A percentile compares a stretch with the other conserved stretches of the same genome.
Conservation (phyloP, 2,797 vertebrate species). For the Sebastes wilsoni region DNA sequence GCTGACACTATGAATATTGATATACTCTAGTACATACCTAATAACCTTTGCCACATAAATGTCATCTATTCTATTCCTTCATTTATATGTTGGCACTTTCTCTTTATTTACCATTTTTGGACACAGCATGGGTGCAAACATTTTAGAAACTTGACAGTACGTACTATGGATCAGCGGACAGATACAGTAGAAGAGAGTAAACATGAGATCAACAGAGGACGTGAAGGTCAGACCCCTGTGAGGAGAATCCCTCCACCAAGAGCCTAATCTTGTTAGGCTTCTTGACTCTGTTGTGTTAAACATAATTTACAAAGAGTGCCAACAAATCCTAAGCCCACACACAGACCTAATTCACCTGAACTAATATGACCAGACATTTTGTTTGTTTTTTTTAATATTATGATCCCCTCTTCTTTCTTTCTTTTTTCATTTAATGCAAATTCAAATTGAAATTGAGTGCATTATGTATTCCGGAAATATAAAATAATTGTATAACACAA, state of each 20-base stretch:
- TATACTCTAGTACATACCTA: not conserved
- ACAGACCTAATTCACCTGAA: not conserved
- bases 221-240: not conserved
- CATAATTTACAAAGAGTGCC: not conserved
- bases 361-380: not conserved
- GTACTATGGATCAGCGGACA: too few species aligned
- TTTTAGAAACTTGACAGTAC: not conserved
- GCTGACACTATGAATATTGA: not conserved
- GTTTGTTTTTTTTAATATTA: not conserved
- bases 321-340: not conserved
- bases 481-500: not conserved
- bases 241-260: not conserved
- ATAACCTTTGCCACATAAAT: not conserved
- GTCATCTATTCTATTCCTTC: not conserved
- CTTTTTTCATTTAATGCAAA: not conserved
- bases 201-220: not conserved
- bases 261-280: constrained; percentile 34
- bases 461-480: not conserved
- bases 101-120: not conserved
- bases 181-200: not conserved
- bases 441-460: not conserved
- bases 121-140: not conserved
- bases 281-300: not conserved
- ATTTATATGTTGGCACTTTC: not conserved
- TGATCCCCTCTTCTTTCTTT: not conserved